Evolutionary conservation across 1,140 invertebrate species (phyloP).

Genomic region (Lucilia sericata): DNA sequence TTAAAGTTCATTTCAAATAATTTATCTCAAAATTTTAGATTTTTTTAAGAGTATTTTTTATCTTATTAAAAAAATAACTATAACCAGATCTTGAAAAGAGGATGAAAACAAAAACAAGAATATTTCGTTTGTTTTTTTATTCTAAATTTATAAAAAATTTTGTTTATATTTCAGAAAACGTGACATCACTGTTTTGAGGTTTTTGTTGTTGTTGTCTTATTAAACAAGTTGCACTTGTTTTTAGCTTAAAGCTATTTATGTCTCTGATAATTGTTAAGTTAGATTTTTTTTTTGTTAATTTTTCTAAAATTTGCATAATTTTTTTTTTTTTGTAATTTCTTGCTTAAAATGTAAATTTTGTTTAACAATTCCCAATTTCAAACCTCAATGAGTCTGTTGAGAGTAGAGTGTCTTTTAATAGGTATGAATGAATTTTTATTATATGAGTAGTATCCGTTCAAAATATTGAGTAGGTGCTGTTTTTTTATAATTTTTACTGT

Average conservation of each 20-base stretch:
- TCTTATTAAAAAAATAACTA: background rate
- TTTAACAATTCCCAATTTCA: too few relatives aligned
- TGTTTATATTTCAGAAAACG: background rate
- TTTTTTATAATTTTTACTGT: background rate
- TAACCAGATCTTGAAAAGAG: slow-evolving; percentile 9
- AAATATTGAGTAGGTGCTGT: slow-evolving; percentile 16
- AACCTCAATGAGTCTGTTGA: too few relatives aligned
- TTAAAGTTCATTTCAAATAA: too few relatives aligned
- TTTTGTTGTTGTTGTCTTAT: slow-evolving; percentile 19
- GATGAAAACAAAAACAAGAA: background rate
- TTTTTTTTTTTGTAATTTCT: background rate
- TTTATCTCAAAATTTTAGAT: too few relatives aligned
- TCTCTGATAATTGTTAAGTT: background rate
- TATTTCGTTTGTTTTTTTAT: background rate
- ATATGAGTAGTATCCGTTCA: background rate
- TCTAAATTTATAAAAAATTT: background rate
- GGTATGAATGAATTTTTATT: background rate
- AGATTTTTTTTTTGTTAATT: background rate
- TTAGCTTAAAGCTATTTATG: background rate
- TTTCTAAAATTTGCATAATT: slow-evolving; percentile 7
- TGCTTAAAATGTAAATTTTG: background rate
- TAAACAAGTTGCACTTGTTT: slow-evolving; percentile 42
- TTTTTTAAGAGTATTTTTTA: too few relatives aligned
- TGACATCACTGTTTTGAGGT: slow-evolving; percentile 26
- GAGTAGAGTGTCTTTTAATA: too few relatives aligned